phyloP scores from a whole-genome alignment of 2,113 vertebrate genomes.

The Thalassoma bifasciatum region DNA sequence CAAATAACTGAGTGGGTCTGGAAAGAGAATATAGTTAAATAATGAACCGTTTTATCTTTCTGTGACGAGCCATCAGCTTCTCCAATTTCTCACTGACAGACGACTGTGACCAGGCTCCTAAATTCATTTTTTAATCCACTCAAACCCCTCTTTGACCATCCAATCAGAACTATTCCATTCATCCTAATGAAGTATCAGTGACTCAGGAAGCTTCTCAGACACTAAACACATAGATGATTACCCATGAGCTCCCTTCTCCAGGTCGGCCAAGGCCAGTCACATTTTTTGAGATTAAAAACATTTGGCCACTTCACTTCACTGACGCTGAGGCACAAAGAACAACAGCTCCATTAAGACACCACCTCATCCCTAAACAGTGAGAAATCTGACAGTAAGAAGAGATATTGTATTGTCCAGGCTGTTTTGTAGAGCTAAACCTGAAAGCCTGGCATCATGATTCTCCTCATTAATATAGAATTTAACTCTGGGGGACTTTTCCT shows the following conservation, averaged over 20 bases:
- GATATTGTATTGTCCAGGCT: constrained; percentile 1
- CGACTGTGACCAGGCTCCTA: constrained; percentile 29
- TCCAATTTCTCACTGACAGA: constrained; percentile 27
- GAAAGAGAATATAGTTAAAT: constrained; percentile 51
- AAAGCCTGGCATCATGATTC: not conserved
- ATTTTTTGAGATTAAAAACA: constrained; percentile 53
- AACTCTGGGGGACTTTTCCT: not conserved
- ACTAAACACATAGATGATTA: constrained; percentile 49
- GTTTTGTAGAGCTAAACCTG: not conserved
- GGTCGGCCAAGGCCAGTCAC: not conserved
- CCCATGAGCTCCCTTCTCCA: constrained; percentile 19
- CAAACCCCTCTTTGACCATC: not conserved
- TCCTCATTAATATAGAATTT: not conserved
- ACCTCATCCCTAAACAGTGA: constrained; percentile 5
- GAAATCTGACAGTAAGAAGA: constrained; percentile 23
- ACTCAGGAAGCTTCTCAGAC: constrained; percentile 33
- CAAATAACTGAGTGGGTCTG: constrained; percentile 36
- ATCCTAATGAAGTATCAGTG: constrained; percentile 42
- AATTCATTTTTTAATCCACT: constrained; percentile 37
- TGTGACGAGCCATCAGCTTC: constrained; percentile 34
- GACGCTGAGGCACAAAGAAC: constrained; percentile 20
- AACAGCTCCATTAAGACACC: constrained; percentile 14
- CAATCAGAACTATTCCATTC: constrained; percentile 24
- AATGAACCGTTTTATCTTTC: constrained; percentile 35
- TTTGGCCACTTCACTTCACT: constrained; percentile 34